Conservation (phyloP, 2,888 invertebrate genomes). For the Arctia plantaginis region DNA sequence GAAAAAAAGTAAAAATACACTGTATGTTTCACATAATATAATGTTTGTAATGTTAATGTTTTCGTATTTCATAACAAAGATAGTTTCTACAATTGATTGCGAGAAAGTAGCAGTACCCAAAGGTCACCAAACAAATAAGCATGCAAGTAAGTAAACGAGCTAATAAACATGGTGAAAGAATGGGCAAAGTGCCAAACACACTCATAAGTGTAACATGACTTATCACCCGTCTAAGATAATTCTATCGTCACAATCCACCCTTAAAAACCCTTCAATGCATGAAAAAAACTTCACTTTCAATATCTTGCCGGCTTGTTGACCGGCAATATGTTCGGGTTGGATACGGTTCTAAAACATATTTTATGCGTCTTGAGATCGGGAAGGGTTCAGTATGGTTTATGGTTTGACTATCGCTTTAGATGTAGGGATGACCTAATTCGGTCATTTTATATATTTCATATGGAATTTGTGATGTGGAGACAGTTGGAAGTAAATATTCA, state of each 20-base stretch:
- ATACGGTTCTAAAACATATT: conserved; percentile 71
- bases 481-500: neutral
- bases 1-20: no score
- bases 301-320: conserved; percentile 60
- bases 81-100: no score
- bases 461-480: conserved; percentile 25
- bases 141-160: neutral
- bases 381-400: conserved; percentile 65
- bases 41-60: no score
- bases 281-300: conserved; percentile 78
- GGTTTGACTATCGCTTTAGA: conserved; percentile 59
- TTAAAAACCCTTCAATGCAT: conserved; percentile 72
- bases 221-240: conserved; percentile 41
- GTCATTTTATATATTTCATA: conserved; percentile 18
- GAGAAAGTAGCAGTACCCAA: no score
- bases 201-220: conserved; percentile 42
- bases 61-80: no score
- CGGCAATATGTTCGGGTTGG: conserved; percentile 65
- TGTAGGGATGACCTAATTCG: conserved; percentile 52
- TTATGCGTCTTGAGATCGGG: conserved; percentile 61
- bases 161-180: neutral
- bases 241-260: conserved; percentile 54
- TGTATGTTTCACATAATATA: no score
- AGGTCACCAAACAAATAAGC: neutral
- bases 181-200: conserved; percentile 36